Evolutionary conservation across 2,888 invertebrate genomes (phyloP), one percentile per base, ranked within the genome.

Genomic region (Periphyllus acericola): DNA sequence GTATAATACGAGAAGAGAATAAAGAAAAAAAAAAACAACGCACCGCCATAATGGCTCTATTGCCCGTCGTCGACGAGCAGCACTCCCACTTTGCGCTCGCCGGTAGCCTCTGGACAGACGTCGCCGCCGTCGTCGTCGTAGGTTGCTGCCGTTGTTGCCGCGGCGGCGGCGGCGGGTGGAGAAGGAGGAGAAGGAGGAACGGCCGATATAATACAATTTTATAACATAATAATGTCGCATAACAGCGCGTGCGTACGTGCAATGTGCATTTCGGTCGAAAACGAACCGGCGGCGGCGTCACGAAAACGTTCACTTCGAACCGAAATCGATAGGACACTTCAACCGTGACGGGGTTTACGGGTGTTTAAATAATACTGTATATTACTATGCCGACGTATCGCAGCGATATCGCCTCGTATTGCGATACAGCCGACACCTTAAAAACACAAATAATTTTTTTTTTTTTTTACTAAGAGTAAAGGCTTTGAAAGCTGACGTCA

Each of bases 1-100:
- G 60, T 55, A 74, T 34, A 71, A 74, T 29, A 29, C 68, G 68
- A 29, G 29, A n/a, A 68, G 36, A 19, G 66, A 68, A 66, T 36
- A 46, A 68, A 82, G 8, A 14, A 80, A 32, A 66, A 52, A 68
- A 83, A 34, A 72, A 68, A 82, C 11, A 1, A 46, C 9, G 66
- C 85, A 66, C 78, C 86, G 79, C 79, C 86, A 80, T 86, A 86
- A 86, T 86, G 86, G 78, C 86, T 86, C 79, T 80, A 86, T 86
- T 71, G 85, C 78, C 68, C 68, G 34, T 78, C 78, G 78, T 79
- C 78, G 85, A n/a, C 84, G 40, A 71, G 72, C 74, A 32, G 21
- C 46, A 46, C 81, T 74, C 80, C 81, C 87, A 81, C 86, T 86
- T 80, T 34, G 29, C 46, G 71, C 71, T 8, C 36, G 9, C 25